Evolutionary conservation across 2,113 vertebrate species (phyloP), one percentile per base, ranked within the genome.

Genomic region (Pseudorectes ferrugineus): DNA sequence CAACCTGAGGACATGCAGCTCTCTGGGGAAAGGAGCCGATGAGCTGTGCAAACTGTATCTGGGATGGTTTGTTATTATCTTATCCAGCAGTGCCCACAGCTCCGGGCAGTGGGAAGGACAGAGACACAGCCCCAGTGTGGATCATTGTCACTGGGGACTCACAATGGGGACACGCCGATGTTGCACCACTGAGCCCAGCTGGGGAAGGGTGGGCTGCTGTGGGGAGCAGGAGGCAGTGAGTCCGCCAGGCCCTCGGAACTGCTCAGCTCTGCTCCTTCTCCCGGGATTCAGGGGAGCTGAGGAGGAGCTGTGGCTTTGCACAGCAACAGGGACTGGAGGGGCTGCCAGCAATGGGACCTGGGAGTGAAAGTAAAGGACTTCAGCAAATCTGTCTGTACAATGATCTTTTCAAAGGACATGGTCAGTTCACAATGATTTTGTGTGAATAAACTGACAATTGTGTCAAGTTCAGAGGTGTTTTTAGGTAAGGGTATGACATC

Each of bases 101-200:
- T 77, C 58, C 4, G 7, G 46, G 24, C 66, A 20, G 14, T 2
- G 48, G 49, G 38, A 43, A 24, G 36, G 66, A 25, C 20, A 61
- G 51, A n/a, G 83, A 9, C 85, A 59, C 15, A 14, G 58, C 57
- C 77, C 46, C 9, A 0, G 5, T 0, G 5, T 48, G 82, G 43
- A 12, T n/a, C 68, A 23, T 35, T 14, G 2, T 29, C 73, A 11
- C 6, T 2, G 48, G 42, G 40, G 57, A 12, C 31, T 57, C 7
- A 1, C 8, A 4, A 4, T 1, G 46, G 46, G 43, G 35, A 63
- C 35, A 4, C 4, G n/a, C 49, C 45, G 6, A 1, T 10, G 11
- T 8, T 20, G 59, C 43, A 36, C 24, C 42, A 7, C 8, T 8
- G 75, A 66, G 29, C 38, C 52, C 66, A 18, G 2, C 16, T n/a